Evolutionary conservation across 2,797 vertebrate genomes (phyloP).

Genomic region (Buphagus erythrorhynchus): DNA sequence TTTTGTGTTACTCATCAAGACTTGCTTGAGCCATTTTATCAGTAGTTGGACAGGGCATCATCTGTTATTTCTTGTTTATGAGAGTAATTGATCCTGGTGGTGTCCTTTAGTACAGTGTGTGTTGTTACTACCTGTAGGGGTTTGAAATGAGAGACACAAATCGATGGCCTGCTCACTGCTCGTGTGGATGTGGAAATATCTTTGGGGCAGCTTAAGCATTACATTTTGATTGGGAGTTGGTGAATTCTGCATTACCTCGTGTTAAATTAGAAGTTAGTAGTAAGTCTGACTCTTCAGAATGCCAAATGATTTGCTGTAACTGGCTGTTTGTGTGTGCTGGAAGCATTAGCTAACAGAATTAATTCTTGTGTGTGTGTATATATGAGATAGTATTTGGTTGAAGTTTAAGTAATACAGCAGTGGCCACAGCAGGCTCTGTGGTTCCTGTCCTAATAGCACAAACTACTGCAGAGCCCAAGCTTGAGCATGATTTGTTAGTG

Average conservation of each 20-base stretch:
- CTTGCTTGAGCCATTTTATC: not conserved
- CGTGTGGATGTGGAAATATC: not conserved
- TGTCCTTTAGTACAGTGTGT: not conserved
- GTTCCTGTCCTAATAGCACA: not conserved
- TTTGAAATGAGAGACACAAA: not conserved
- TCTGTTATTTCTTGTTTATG: not conserved
- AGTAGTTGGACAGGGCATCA: not conserved
- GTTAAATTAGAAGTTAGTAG: not conserved
- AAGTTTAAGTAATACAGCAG: not conserved
- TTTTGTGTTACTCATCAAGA: fast-evolving
- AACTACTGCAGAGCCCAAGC: not conserved
- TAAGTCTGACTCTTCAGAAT: not conserved
- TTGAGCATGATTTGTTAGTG: not conserved
- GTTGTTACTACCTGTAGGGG: not conserved
- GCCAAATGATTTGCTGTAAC: not conserved
- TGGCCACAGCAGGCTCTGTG: not conserved
- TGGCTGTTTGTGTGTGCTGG: not conserved
- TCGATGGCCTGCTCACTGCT: not conserved
- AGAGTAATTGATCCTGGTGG: not conserved
- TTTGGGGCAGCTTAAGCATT: not conserved
- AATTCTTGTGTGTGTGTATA: not conserved
- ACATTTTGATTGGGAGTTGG: not conserved
- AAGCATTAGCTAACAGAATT: not conserved
- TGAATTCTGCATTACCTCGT: not conserved
- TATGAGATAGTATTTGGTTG: not conserved